Evolutionary conservation across 2,888 invertebrate species (phyloP).

Genomic region (Xestia xanthographa): DNA sequence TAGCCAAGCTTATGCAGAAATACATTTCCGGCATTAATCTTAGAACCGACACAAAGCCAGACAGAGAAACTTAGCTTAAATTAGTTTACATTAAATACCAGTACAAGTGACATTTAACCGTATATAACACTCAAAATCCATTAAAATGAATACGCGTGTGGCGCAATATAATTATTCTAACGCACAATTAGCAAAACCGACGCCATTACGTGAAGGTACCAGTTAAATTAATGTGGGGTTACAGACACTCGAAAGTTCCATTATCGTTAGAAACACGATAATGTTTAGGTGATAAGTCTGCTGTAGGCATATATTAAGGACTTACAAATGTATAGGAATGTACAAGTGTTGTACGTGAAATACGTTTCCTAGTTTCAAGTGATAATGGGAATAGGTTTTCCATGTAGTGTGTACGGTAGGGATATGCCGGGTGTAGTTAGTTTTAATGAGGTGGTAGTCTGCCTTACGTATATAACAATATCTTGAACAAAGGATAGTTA

Average conservation of each 20-base stretch:
- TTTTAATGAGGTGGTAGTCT: conserved; percentile 38
- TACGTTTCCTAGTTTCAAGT: conserved; percentile 61
- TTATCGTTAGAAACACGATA: conserved; percentile 88
- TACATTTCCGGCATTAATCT: conserved; percentile 55
- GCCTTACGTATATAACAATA: not conserved
- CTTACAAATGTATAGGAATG: conserved; percentile 53
- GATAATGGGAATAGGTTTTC: conserved; percentile 53
- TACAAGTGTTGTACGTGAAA: conserved; percentile 53
- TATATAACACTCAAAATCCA: conserved; percentile 83
- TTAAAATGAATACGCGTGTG: conserved; percentile 84
- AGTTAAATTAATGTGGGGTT: conserved; percentile 89
- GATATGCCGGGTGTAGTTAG: conserved; percentile 22
- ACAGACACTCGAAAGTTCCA: conserved; percentile 89
- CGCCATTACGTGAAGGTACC: conserved; percentile 88
- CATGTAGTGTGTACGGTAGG: conserved; percentile 38
- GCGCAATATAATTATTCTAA: conserved; percentile 88
- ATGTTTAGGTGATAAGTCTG: conserved; percentile 82
- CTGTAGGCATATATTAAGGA: conserved; percentile 65
- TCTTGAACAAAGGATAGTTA: not conserved
- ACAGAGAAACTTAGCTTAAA: conserved; percentile 50
- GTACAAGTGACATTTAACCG: conserved; percentile 76
- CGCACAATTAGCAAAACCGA: conserved; percentile 89
- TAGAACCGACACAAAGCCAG: conserved; percentile 55
- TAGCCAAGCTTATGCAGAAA: conserved; percentile 20
- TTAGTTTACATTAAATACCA: conserved; percentile 70